Percentiles rank a stretch among this genome's conserved stretches.
Conservation (phyloP, 2,797 vertebrate genomes). For the Neosilurus hyrtlii region DNA sequence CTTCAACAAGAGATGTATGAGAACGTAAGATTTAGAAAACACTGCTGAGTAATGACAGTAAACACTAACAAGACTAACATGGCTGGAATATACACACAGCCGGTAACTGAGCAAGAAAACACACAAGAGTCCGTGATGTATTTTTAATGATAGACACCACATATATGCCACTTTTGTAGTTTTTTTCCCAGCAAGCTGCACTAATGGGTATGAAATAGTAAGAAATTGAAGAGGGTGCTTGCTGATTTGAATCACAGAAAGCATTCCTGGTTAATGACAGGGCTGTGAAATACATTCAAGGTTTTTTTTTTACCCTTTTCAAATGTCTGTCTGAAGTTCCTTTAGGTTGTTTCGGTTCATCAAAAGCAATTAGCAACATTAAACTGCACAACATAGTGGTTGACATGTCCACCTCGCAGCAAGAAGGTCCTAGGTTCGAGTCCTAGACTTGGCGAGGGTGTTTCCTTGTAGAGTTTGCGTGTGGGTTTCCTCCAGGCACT, state of each 20-base stretch:
- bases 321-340: neutral
- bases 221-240: neutral
- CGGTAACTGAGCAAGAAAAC: too few relatives aligned
- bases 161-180: neutral
- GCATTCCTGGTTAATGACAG: neutral
- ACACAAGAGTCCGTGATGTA: neutral
- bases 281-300: neutral
- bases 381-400: neutral
- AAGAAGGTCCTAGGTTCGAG: too few relatives aligned
- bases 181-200: neutral
- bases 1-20: constrained; percentile 1
- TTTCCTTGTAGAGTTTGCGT: too few relatives aligned
- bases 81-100: neutral
- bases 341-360: neutral
- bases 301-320: neutral
- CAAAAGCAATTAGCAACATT: neutral
- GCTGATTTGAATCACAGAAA: neutral
- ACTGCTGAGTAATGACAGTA: neutral
- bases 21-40: neutral
- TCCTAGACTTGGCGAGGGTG: too few relatives aligned
- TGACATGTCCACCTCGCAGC: too few relatives aligned
- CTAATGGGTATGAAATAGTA: neutral
- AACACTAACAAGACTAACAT: constrained; percentile 9
- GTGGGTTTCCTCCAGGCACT: too few relatives aligned
- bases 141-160: neutral